Base-by-base conservation (phyloP, 2,888 invertebrate species). In the Abrostola tripartita region DNA sequence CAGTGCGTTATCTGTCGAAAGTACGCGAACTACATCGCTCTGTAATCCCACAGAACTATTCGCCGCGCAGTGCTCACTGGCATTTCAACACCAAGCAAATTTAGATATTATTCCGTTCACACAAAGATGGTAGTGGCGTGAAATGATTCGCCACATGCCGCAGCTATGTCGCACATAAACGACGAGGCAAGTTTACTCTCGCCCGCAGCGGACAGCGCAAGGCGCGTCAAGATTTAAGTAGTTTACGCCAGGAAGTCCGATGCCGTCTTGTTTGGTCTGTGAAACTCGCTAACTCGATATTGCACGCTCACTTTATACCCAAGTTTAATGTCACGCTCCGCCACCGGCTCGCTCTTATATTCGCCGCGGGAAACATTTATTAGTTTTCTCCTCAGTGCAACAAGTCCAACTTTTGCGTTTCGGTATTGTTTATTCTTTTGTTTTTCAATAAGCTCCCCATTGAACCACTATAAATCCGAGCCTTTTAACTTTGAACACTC, bases 191-290 rank as follows among this genome's bases (percentile, higher is more conserved):
- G 85, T 86, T 85, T 81, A 74, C 74, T 76, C 77, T 72, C 74
- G 85, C 85, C 78, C 79, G 81, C 76, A 81, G 81, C 81, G 74
- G 78, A 74, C 75, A 77, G 81, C 74, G 79, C 79, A 80, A 86
- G 81, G 82, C 85, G 87, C 87, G 88, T 88, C 90, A 90, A 92
- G 91, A 90, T 92, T 91, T 92, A 93, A 94, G 93, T 92, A 92
- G 92, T 93, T 93, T 92, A 90, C 87, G 85, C 79, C 86, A 85
- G 88, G 89, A 88, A 90, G 87, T 89, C 88, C 82, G 87, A 79
- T 82, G 83, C 82, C 81, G 82, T 84, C 88, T 87, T 89, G 90
- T 90, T 90, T 90, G 89, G 89, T 87, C 87, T 86, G 85, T 84
- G 82, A 78, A 88, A 90, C 85, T 90, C 84, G 85, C 90, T 92